Conservation (phyloP, 1,140 invertebrate species). For the Drosophila baimaii region DNA sequence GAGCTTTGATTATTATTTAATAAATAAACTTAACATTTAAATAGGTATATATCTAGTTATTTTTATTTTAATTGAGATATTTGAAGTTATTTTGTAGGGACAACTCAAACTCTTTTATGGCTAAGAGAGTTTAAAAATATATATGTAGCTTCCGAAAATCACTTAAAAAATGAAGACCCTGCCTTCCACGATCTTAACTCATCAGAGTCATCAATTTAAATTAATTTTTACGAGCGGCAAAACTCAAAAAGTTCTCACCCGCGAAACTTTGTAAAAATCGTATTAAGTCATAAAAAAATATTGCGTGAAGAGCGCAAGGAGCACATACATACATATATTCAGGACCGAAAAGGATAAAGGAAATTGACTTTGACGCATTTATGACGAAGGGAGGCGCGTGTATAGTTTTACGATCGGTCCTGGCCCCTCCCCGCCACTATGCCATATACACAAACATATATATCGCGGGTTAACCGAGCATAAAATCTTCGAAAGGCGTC, state of each 20-base stretch:
- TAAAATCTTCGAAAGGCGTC: slow-evolving; percentile 76
- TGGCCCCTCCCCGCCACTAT: slow-evolving; percentile 35
- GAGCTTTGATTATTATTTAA: too few relatives aligned
- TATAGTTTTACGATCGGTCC: slow-evolving; percentile 72
- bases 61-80: background rate
- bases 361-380: slow-evolving; percentile 76
- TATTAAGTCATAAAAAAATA: slow-evolving; percentile 70
- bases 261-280: slow-evolving; percentile 52
- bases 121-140: background rate
- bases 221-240: slow-evolving; percentile 71
- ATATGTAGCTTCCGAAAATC: slow-evolving; percentile 2
- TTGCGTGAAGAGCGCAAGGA: slow-evolving; percentile 24
- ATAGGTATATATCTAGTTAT: background rate
- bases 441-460: too few relatives aligned
- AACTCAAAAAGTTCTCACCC: slow-evolving; percentile 42
- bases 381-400: slow-evolving; percentile 66
- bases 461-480: slow-evolving; percentile 68
- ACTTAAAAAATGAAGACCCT: background rate
- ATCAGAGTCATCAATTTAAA: slow-evolving; percentile 70
- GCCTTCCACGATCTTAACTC: slow-evolving; percentile 11
- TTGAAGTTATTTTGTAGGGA: background rate
- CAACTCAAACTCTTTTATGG: background rate
- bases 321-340: too few relatives aligned
- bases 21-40: too few relatives aligned
- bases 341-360: slow-evolving; percentile 48